Evolutionary conservation across 2,113 vertebrate genomes (phyloP).

Genomic region (Rissa tridactyla): DNA sequence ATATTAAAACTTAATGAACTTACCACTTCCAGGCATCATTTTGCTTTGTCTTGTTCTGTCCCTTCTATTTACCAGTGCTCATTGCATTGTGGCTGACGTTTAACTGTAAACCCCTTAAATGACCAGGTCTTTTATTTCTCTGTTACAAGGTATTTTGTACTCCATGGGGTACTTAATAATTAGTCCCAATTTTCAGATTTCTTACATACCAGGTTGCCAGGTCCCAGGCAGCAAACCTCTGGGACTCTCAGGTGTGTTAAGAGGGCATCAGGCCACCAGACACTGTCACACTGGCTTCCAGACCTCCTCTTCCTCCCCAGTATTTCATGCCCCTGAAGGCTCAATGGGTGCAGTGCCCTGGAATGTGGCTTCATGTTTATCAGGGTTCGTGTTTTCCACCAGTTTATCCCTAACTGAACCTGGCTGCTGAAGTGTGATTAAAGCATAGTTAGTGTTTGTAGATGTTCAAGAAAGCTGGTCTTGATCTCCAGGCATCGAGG

Average conservation of each 20-base stretch:
- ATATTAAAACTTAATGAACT: neutral
- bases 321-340: neutral
- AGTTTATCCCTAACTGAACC: neutral
- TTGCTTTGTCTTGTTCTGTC: neutral
- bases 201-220: neutral
- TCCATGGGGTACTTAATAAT: neutral
- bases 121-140: neutral
- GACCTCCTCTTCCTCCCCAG: neutral
- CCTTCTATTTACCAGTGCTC: neutral
- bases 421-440: neutral
- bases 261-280: neutral
- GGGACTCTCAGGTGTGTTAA: neutral
- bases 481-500: neutral
- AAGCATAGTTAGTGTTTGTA: neutral
- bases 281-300: neutral
- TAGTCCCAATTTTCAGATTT: neutral
- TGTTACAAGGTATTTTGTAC: neutral
- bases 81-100: neutral
- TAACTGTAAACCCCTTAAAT: neutral
- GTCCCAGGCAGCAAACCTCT: neutral
- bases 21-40: neutral
- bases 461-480: neutral
- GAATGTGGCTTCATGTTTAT: neutral
- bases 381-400: neutral
- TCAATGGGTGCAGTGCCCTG: neutral